Evolutionary conservation across 2,888 invertebrate species (phyloP).

Genomic region (Flabesymbios commensalis): DNA sequence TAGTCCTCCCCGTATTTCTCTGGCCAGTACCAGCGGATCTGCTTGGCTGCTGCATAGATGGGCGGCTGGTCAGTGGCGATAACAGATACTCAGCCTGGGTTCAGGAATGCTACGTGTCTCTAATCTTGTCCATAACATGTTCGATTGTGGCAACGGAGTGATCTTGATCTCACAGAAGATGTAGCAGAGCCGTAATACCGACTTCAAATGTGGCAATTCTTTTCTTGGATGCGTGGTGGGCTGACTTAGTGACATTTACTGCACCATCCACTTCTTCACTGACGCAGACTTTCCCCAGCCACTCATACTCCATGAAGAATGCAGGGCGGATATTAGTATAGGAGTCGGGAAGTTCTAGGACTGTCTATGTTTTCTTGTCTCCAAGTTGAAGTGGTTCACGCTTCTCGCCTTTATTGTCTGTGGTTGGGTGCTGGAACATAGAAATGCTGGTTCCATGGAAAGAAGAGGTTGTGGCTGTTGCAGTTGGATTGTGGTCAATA

Average conservation of each 20-base stretch:
- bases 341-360: conserved; percentile 27
- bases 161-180: conserved; percentile 11
- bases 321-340: conserved; percentile 25
- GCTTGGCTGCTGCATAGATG: conserved; percentile 45
- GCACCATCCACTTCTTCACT: conserved; percentile 8
- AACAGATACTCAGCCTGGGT: conserved; percentile 43
- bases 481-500: conserved; percentile 35
- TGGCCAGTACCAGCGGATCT: conserved; percentile 46
- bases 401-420: conserved; percentile 14
- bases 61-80: conserved; percentile 41
- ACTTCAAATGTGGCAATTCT: neutral
- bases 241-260: conserved; percentile 15
- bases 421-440: conserved; percentile 30
- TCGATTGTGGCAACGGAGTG: conserved; percentile 20
- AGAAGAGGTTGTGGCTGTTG: conserved; percentile 26
- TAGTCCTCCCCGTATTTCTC: conserved; percentile 41
- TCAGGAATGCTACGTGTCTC: conserved; percentile 26
- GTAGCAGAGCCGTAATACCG: conserved; percentile 16
- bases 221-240: conserved; percentile 17
- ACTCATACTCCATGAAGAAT: conserved; percentile 22
- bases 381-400: conserved; percentile 7
- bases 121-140: conserved; percentile 23
- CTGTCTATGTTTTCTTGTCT: conserved; percentile 9
- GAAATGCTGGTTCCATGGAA: conserved; percentile 36
- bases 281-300: conserved; percentile 8